These are phyloP conservation scores for Remorina albescens DNA, from an alignment of 2,797 vertebrate genomes.

Conservation along the genomic window DNA sequence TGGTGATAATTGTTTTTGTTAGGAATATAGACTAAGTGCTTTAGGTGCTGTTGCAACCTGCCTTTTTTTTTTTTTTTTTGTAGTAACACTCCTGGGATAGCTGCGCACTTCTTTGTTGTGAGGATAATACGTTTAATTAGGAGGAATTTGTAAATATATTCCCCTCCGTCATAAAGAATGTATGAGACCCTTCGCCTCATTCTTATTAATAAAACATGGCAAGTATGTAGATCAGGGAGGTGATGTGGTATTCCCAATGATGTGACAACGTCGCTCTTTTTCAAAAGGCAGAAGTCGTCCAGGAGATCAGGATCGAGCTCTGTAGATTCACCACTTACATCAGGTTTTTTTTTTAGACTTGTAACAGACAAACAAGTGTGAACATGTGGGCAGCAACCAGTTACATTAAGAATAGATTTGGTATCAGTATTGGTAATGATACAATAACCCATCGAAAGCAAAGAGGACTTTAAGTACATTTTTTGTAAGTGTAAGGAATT, in stretches of 20 bases:
- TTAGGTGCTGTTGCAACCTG: conserved; percentile 4
- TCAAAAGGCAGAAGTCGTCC: too few species aligned
- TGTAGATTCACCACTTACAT: background rate
- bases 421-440: too few species aligned
- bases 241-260: conserved; percentile 25
- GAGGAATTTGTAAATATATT: conserved; percentile 46
- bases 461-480: too few species aligned
- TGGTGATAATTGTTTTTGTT: conserved; percentile 30
- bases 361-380: conserved; percentile 40
- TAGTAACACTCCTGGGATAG: conserved; percentile 23
- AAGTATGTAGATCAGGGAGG: conserved; percentile 38
- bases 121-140: conserved; percentile 57
- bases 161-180: conserved; percentile 61
- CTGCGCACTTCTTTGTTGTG: conserved; percentile 36
- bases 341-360: conserved; percentile 5
- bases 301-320: conserved; percentile 3
- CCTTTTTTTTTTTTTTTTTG: conserved; percentile 33
- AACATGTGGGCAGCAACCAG: conserved; percentile 33
- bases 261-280: conserved; percentile 17
- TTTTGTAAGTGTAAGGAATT: too few species aligned
- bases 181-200: conserved; percentile 52
- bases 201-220: conserved; percentile 56
- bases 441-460: too few species aligned
- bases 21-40: conserved; percentile 9
- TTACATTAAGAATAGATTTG: too few species aligned